Percentiles rank a stretch among this genome's conserved stretches.
Evolutionary conservation across 2,888 invertebrate species (phyloP).

Genomic region (Dryobotodes eremita): DNA sequence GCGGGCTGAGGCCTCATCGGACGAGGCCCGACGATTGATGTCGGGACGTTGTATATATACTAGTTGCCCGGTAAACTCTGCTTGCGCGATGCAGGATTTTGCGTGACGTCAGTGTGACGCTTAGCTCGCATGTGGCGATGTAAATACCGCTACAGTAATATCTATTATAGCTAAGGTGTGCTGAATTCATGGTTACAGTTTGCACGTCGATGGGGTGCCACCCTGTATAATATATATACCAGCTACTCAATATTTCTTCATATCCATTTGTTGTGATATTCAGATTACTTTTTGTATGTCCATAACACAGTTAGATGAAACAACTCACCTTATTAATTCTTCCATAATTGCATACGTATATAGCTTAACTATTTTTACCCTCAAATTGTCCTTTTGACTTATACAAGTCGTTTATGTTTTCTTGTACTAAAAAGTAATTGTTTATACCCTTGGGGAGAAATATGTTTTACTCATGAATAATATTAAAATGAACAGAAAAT

Average conservation of each 20-base stretch:
- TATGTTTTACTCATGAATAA: conserved; percentile 11
- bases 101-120: too few species aligned
- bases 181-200: too few species aligned
- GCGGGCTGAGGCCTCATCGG: too few species aligned
- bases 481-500: conserved; percentile 12
- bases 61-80: too few species aligned
- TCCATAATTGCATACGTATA: background rate
- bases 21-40: too few species aligned
- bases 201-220: too few species aligned
- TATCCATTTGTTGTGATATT: background rate
- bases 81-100: too few species aligned
- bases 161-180: too few species aligned
- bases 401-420: conserved; percentile 12
- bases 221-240: background rate
- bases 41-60: too few species aligned
- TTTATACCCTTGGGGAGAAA: background rate
- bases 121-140: too few species aligned
- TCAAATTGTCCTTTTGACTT: too few species aligned
- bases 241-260: background rate
- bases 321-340: background rate
- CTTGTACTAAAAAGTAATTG: conserved; percentile 13
- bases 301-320: background rate
- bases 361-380: background rate
- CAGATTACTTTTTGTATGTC: background rate
- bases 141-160: too few species aligned